These are phyloP conservation scores for Xenopus petersii DNA, from an alignment of 2,797 vertebrate species.

Conservation along the genomic window DNA sequence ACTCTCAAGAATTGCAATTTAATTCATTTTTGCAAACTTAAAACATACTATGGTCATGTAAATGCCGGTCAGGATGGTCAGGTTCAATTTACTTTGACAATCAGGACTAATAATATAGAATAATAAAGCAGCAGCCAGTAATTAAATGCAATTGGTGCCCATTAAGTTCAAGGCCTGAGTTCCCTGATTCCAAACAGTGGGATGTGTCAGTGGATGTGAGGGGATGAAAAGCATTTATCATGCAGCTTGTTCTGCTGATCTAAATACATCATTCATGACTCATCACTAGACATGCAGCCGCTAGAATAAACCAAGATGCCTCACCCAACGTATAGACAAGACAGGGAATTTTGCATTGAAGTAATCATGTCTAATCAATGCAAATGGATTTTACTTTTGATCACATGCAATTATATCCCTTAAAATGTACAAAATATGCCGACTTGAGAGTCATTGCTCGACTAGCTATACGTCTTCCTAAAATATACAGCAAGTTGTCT, in stretches of 20 bases:
- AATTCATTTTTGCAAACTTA: no score
- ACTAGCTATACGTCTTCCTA: constrained; percentile 6
- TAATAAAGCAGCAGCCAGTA: no score
- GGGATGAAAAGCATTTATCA: constrained; percentile 29
- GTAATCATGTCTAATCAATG: constrained; percentile 37
- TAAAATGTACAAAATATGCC: constrained; percentile 19
- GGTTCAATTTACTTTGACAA: no score
- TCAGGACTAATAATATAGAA: no score
- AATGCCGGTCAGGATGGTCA: no score
- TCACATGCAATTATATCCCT: constrained; percentile 25
- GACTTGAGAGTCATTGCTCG: constrained; percentile 8
- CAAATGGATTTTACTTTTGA: constrained; percentile 22
- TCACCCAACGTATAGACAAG: constrained; percentile 15
- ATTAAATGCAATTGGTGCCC: no score
- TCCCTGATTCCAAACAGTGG: constrained; percentile 13
- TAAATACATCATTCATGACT: constrained; percentile 26
- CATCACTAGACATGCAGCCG: constrained; percentile 9
- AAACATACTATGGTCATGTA: no score
- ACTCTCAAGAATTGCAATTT: no score
- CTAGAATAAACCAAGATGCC: constrained; percentile 16
- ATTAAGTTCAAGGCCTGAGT: no score
- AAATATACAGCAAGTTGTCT: constrained; percentile 20
- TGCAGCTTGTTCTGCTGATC: constrained; percentile 25
- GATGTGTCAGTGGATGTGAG: constrained; percentile 19
- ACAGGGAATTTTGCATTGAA: background rate